Evolutionary conservation across 2,113 vertebrate species (phyloP).

Genomic region (Ascaphus truei): DNA sequence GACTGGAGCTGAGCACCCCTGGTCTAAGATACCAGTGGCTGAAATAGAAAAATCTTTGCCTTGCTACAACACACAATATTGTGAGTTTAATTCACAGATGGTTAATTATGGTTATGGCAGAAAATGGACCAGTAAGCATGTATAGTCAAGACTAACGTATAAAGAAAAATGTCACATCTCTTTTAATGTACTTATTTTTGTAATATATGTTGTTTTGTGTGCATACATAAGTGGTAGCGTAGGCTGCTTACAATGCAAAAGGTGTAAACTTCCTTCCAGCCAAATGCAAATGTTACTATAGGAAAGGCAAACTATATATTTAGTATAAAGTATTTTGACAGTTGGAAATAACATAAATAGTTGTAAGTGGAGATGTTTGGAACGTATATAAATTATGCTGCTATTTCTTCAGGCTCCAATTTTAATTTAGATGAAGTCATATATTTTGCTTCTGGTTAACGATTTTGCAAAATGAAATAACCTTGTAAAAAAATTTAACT

Average conservation of each 20-base stretch:
- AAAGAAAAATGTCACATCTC: background rate
- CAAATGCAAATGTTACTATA: slow-evolving; percentile 30
- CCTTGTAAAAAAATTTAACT: background rate
- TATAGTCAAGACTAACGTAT: background rate
- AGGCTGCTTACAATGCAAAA: slow-evolving; percentile 26
- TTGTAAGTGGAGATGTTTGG: slow-evolving; percentile 27
- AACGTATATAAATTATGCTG: slow-evolving; percentile 29
- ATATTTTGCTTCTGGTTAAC: slow-evolving; percentile 19
- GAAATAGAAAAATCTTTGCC: too few species aligned
- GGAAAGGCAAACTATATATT: slow-evolving; percentile 25
- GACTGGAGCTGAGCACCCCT: too few species aligned
- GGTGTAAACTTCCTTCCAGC: slow-evolving; percentile 21
- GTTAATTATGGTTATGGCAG: background rate
- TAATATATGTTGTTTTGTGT: background rate
- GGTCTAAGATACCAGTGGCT: too few species aligned
- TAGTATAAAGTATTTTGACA: slow-evolving; percentile 21
- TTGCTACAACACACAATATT: too few species aligned
- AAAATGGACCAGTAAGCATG: background rate
- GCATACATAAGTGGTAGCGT: slow-evolving; percentile 1
- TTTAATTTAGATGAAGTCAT: slow-evolving; percentile 34
- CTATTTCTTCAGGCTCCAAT: slow-evolving; percentile 20
- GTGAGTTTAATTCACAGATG: too few species aligned
- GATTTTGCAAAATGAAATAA: background rate
- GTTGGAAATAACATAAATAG: slow-evolving; percentile 26
- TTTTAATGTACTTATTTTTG: slow-evolving; percentile 15